Evolutionary conservation across 2,797 vertebrate species (phyloP).

Genomic region (Myiotriccus ornatus): DNA sequence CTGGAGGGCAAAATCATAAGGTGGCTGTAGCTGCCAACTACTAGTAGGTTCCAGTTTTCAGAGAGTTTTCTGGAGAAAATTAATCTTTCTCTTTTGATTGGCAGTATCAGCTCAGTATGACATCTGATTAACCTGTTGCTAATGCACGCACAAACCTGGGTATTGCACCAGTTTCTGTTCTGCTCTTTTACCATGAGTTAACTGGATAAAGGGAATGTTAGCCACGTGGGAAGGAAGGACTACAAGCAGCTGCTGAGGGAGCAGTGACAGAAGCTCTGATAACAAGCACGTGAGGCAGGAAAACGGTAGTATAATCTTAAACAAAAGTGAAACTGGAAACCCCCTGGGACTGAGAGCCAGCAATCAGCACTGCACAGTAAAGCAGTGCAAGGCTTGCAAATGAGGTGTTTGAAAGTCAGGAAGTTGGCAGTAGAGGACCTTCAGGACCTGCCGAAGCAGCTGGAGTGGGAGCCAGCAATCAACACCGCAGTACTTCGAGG

Average conservation of each 20-base stretch:
- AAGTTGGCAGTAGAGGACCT: not conserved
- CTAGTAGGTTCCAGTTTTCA: not conserved
- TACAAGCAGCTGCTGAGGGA: not conserved
- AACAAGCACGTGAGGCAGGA: not conserved
- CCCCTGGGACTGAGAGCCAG: not conserved
- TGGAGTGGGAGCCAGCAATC: constrained; percentile 2
- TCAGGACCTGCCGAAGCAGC: constrained; percentile 9
- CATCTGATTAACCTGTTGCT: not conserved
- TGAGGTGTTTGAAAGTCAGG: constrained; percentile 24
- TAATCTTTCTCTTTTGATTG: not conserved
- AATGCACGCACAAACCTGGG: not conserved
- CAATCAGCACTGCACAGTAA: not conserved
- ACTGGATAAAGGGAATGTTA: not conserved
- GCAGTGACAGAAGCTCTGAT: not conserved
- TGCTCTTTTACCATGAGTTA: not conserved
- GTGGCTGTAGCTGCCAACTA: not conserved
- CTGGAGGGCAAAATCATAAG: not conserved
- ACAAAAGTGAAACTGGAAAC: not conserved
- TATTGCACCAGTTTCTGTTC: not conserved
- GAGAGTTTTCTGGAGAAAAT: not conserved
- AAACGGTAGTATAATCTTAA: not conserved
- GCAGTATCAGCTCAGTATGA: not conserved
- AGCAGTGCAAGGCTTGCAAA: not conserved
- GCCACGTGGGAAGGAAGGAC: not conserved
- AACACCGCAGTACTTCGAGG: not conserved